These are phyloP conservation scores for Mus spicilegus DNA, from an alignment of 2,113 vertebrate genomes.

Conservation along the genomic window DNA sequence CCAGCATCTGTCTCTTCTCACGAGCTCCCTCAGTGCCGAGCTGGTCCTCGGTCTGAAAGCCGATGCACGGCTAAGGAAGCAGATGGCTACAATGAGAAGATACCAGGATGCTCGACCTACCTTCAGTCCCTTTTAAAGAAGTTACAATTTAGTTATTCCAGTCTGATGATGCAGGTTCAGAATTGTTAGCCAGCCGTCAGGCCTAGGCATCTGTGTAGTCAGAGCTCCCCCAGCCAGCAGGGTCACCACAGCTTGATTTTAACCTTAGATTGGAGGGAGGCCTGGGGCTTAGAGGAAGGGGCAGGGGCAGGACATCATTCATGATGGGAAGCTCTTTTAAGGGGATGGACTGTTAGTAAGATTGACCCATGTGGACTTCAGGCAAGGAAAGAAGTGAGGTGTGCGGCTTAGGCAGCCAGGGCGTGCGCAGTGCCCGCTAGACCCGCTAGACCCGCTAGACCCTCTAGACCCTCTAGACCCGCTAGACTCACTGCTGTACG, in stretches of 20 bases:
- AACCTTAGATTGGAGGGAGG: not conserved
- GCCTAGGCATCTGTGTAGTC: not conserved
- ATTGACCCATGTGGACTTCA: not conserved
- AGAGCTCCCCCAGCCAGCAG: not conserved
- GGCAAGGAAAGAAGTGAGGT: not conserved
- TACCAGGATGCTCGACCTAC: not conserved
- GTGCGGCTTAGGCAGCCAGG: not conserved
- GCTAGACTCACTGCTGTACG: fast-evolving
- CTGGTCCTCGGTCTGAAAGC: not conserved
- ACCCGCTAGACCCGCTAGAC: no score
- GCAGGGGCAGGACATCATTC: not conserved
- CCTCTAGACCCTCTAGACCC: no score
- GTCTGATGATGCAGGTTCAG: not conserved
- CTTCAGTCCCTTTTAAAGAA: not conserved
- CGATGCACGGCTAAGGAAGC: not conserved
- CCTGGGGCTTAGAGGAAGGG: not conserved
- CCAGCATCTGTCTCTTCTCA: fast-evolving
- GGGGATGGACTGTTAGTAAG: not conserved
- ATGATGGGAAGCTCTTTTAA: not conserved
- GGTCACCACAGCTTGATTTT: not conserved
- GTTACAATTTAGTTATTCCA: not conserved
- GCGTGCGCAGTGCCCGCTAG: not conserved
- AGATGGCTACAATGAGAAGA: not conserved
- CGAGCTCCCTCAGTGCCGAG: not conserved
- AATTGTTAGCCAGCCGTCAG: not conserved